Evolutionary conservation across 2,113 vertebrate species (phyloP).

Genomic region (Vulpes ferrilata): DNA sequence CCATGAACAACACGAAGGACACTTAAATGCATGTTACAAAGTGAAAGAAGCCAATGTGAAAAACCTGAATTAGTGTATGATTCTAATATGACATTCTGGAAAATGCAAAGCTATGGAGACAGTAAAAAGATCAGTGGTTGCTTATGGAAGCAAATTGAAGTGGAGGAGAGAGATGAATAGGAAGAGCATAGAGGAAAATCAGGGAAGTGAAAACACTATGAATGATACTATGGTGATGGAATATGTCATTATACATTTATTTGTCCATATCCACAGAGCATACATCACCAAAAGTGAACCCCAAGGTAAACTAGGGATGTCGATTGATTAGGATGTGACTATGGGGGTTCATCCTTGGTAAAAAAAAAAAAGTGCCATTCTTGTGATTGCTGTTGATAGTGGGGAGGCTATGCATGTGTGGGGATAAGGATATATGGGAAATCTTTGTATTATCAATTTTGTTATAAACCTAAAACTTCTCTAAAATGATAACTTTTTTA

Average conservation of each 20-base stretch:
- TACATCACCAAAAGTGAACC: neutral
- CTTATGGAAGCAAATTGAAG: neutral
- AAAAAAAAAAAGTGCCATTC: neutral
- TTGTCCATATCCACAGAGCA: neutral
- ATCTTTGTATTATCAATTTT: neutral
- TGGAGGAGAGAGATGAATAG: neutral
- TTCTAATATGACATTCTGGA: neutral
- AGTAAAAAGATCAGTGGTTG: neutral
- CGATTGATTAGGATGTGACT: neutral
- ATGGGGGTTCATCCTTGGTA: neutral
- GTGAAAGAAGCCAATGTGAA: neutral
- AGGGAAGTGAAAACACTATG: neutral
- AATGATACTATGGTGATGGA: neutral
- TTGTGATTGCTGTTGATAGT: neutral
- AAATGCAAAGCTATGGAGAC: neutral
- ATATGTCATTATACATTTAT: neutral
- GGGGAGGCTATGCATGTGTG: neutral
- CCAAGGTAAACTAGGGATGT: neutral
- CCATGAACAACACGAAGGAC: neutral
- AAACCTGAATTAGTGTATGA: neutral
- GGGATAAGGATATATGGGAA: neutral
- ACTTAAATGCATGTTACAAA: neutral
- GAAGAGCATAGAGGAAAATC: neutral
- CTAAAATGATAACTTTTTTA: neutral
- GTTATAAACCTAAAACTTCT: neutral